Base-by-base conservation (phyloP, 2,113 vertebrate species). In the Sarotherodon lohbergeri region DNA sequence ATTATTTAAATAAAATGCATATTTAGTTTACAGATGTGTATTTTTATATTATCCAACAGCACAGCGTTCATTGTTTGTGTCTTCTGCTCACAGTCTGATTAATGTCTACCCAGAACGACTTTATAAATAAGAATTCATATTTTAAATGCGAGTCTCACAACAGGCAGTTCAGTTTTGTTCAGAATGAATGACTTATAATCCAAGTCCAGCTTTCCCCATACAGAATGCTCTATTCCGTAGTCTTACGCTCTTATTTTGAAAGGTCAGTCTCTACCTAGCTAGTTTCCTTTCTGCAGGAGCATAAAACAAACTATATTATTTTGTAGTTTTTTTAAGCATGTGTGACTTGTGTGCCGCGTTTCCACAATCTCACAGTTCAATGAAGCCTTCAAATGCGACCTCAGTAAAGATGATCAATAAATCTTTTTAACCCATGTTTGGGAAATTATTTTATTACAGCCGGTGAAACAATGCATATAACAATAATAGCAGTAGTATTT, bases 191-290 rank as follows among this genome's bases (percentile, higher is more conserved):
- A 66, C 8, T 27, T 73, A 1, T 73, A 27, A 73, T 46, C 22
- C 66, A 16, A 4, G 5, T 46, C 22, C 22, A 46, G 22, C 66
- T 9, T 46, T 0, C 13, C 12, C 66, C 39, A 27, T 9, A 27
- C 66, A 3, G 66, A 27, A 16, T n/a, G 61, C 0, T 66, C 0
- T 36, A 66, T 66, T 27, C 27, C 27, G 27, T 27, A 27, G 27
- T 27, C 0, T 4, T 24, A 24, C 0, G 2, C 39, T 46, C 39
- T 46, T 73, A 73, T 27, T 43, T 46, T 73, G 39, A 43, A 73
- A 24, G 2, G 8, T 16, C 13, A 16, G 13, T 27, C 0, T 66
- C 32, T n/a, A 39, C n/a, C 7, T 16, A 6, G 36, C 4, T 24
- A 41, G 4, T 41, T 24, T 43, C 36, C 36, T 8, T 22, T 63